Base-by-base conservation (phyloP, 1,140 invertebrate species). In the Meloidogyne chitwoodi region DNA sequence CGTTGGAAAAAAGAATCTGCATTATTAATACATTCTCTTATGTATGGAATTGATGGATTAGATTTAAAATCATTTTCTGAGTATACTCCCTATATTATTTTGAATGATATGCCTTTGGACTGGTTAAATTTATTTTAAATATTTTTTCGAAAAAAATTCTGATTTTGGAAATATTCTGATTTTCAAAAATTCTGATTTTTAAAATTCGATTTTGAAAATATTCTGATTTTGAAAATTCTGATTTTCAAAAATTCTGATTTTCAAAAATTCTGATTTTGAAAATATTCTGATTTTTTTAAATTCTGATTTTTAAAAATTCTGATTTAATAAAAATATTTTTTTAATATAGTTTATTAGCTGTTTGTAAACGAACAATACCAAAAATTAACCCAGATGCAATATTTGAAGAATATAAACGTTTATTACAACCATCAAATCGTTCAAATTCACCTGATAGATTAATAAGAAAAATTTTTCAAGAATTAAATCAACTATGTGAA, bases 381-480 rank as follows among this genome's bases (percentile, higher is more conserved):
- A 74, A 63, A 56, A n/a, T 81, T 61, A 74, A 79, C 29, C n/a
- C 62, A 19, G 65, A 82, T 31, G 61, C 80, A 19, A 81, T 84
- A 12, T 16, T 77, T 16, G 65, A 83, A 31, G 81, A 81, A 61
- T 48, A 75, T 63, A 12, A 56, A 24, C 41, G 48, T 61, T 56
- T 41, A 26, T 24, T 76, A 76, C 19, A 62, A 56, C 19, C 34
- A 56, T 56, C 61, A 11, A 44, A 56, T 31, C 80, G 77, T 38
- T 63, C 69, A 41, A 24, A 77, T 90, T 90, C 3, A 91, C 91
- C 80, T 84, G 90, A 10, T 85, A 88, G 69, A 90, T 91, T 1
- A 88, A 93, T 5, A 89, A 91, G 75, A 90, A 92, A 83, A 80
- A 92, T 69, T 87, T 81, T 48, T 87, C 89, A 76, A 72, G 91